Base-by-base conservation (phyloP, 64 coral and sea anemone species). In the Dendrophyllia cribrosa region DNA sequence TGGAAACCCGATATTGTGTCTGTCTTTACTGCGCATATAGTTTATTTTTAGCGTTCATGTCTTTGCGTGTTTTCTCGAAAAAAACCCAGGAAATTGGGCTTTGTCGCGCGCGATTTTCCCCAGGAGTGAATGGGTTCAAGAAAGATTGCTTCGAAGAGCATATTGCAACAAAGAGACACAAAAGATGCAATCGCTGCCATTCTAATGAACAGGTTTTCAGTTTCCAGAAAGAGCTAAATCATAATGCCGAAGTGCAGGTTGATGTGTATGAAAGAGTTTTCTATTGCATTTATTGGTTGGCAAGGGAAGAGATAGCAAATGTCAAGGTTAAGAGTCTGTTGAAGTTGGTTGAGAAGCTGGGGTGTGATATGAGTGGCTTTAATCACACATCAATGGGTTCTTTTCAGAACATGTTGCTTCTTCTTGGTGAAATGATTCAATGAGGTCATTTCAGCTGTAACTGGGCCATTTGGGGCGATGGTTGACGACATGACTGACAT, bases 91-190 rank as follows among this genome's bases (percentile, higher is more conserved):
- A 56, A 56, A 56, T 56, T 56, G 10, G 53, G 53, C 10, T 56
- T 56, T 5, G 53, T 56, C 53, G 53, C 53, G 53, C 10, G 53
- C 53, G 5, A 56, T 56, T 6, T 5, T 56, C 53, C 5, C 5
- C 53, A 56, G 53, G 53, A 56, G 53, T 56, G 5, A 56, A 56
- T 6, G 53, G 55, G 71, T 60, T 75, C n/a, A 76, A 76, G 61
- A 75, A 76, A 23, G 75, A 76, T 11, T 58, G 55, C 45, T 70
- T 76, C 70, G 46, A 75, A 64, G 86, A 62, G 45, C 86, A 88
- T 51, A 88, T 75, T 44, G 70, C 15, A 58, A 88, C 86, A 88
- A 76, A 88, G 75, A 75, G 74, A 68, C 86, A 88, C 86, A n/a
- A 74, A 59, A 59, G 51, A 88, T 53, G 86, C 86, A 59, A 59